A percentile compares a stretch with the other conserved stretches of the same genome.
phyloP scores from a whole-genome alignment of 2,888 invertebrate species.

The Chalcis sispes region DNA sequence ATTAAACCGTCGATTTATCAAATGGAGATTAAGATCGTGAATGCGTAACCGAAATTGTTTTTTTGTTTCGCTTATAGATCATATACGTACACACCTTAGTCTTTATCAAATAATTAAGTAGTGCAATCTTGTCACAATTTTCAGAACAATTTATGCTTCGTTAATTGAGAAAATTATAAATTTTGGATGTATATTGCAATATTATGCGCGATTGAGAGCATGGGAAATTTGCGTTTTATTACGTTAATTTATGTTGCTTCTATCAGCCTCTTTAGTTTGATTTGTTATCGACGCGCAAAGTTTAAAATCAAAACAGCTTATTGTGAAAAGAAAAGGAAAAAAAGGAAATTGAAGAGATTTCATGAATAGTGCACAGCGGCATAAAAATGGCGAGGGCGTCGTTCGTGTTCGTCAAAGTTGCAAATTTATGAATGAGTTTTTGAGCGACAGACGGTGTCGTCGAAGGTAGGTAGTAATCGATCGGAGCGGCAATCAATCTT shows the following conservation, averaged over 20 bases:
- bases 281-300: too few relatives aligned
- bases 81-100: not conserved
- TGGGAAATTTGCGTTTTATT: too few relatives aligned
- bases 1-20: slow-evolving; percentile 37
- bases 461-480: not conserved
- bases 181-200: not conserved
- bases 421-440: too few relatives aligned
- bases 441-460: too few relatives aligned
- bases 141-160: not conserved
- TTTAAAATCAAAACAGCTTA: too few relatives aligned
- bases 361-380: too few relatives aligned
- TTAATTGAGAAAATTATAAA: slow-evolving; percentile 22
- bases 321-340: too few relatives aligned
- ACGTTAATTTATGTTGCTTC: too few relatives aligned
- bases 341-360: not conserved
- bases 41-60: not conserved
- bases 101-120: slow-evolving; percentile 23
- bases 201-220: not conserved
- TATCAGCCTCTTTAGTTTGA: too few relatives aligned
- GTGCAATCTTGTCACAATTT: slow-evolving; percentile 5
- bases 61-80: not conserved
- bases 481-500: not conserved
- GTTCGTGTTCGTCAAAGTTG: too few relatives aligned
- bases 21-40: not conserved
- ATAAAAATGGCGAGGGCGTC: too few relatives aligned